Evolutionary conservation across 2,888 invertebrate species (phyloP), one percentile per base, ranked within the genome.

Genomic region (Cantharis lateralis): DNA sequence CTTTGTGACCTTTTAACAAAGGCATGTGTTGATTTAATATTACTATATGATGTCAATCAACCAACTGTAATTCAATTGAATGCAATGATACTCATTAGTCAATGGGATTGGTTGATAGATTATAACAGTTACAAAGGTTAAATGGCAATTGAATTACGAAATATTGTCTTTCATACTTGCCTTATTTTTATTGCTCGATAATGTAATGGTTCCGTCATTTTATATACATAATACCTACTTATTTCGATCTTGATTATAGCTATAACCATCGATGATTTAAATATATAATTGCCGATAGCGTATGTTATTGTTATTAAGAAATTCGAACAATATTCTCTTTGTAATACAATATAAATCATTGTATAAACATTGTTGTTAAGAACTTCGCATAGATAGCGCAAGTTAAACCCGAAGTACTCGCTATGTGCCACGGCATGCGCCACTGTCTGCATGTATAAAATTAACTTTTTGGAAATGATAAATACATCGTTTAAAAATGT

Each of bases 51-150:
- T 80, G 81, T 80, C 82, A 81, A 79, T 76, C 79, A 78, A 62
- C 77, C 71, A 79, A 79, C 80, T 80, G 81, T 81, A 80, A 82
- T 80, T 82, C 81, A 82, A 82, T 82, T 80, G 77, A 79, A 80
- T 72, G 78, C 78, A 79, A 81, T 80, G 77, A 76, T 77, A 78
- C 76, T 77, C 75, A 76, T 80, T 77, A 80, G 78, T 76, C 70
- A 78, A 77, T 71, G 61, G 77, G 79, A 79, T 81, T 81, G 79
- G 80, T 77, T 80, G 80, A 82, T 81, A 74, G 79, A 81, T 80
- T 76, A 77, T 73, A 28, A 72, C 70, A 70, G 70, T 76, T 81
- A 75, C 72, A 80, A 77, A 80, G 82, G 80, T 80, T 78, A 81
- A 81, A 79, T 73, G 80, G 71, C 78, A 74, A 78, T 78, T 78